Conservation (phyloP, 2,797 vertebrate species). For the Tachyglossus aculeatus region DNA sequence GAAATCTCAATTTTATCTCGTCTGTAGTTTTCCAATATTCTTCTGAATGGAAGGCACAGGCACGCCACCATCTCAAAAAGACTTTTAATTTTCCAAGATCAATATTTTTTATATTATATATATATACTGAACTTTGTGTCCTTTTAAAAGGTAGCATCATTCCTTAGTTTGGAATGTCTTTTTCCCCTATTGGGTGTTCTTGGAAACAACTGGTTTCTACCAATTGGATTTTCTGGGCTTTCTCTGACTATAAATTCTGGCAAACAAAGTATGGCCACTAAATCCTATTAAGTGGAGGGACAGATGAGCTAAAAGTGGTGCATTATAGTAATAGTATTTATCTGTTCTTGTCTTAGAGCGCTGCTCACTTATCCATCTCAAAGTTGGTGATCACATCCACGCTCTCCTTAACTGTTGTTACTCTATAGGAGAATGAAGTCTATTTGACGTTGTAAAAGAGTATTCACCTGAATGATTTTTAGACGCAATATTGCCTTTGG, state of each 20-base stretch:
- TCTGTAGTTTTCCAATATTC: too few relatives aligned
- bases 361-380: neutral
- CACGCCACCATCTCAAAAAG: too few relatives aligned
- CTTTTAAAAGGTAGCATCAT: neutral
- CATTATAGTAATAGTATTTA: rapidly evolving
- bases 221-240: too few relatives aligned
- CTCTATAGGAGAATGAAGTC: neutral
- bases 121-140: neutral
- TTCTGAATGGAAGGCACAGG: too few relatives aligned
- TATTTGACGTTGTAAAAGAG: neutral
- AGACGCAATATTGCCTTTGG: neutral
- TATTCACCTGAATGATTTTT: neutral
- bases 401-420: neutral
- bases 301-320: neutral
- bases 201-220: slow-evolving; percentile 11
- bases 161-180: neutral
- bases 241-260: neutral
- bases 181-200: neutral
- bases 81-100: neutral
- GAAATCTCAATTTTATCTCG: too few relatives aligned
- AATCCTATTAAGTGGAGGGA: neutral
- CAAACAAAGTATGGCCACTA: neutral
- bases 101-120: neutral
- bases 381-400: neutral
- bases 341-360: neutral